These are phyloP conservation scores for Pachycephala philippinensis DNA, from an alignment of 2,113 vertebrate species.

Conservation along the genomic window DNA sequence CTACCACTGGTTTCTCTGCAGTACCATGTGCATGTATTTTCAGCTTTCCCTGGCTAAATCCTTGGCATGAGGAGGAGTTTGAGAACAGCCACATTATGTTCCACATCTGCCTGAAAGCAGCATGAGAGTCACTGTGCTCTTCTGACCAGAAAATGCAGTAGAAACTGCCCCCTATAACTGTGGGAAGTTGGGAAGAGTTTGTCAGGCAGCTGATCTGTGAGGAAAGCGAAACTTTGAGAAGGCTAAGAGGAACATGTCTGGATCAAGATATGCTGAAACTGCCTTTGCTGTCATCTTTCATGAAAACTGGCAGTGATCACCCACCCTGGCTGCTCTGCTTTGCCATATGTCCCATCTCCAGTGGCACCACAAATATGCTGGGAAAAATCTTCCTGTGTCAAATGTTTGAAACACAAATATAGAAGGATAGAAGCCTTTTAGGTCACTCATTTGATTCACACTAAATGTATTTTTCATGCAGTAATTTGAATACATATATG, in stretches of 20 bases:
- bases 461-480: not conserved
- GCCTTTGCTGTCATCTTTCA: not conserved
- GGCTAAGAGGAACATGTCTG: not conserved
- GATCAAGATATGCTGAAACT: not conserved
- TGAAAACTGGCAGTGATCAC: not conserved
- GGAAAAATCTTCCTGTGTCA: not conserved
- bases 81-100: not conserved
- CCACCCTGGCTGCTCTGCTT: not conserved
- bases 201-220: not conserved
- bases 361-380: not conserved
- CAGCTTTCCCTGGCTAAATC: not conserved
- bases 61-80: not conserved
- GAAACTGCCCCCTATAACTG: not conserved
- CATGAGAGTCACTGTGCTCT: not conserved
- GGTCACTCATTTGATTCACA: not conserved
- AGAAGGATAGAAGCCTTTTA: not conserved
- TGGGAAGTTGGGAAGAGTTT: not conserved
- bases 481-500: not conserved
- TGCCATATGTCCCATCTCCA: not conserved
- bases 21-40: not conserved
- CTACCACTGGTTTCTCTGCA: not conserved
- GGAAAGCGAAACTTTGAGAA: not conserved
- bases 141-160: not conserved
- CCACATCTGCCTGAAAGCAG: not conserved
- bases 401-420: conserved; percentile 20